These are phyloP conservation scores for Lates calcarifer DNA, from an alignment of 2,113 vertebrate genomes.

Conservation along the genomic window DNA sequence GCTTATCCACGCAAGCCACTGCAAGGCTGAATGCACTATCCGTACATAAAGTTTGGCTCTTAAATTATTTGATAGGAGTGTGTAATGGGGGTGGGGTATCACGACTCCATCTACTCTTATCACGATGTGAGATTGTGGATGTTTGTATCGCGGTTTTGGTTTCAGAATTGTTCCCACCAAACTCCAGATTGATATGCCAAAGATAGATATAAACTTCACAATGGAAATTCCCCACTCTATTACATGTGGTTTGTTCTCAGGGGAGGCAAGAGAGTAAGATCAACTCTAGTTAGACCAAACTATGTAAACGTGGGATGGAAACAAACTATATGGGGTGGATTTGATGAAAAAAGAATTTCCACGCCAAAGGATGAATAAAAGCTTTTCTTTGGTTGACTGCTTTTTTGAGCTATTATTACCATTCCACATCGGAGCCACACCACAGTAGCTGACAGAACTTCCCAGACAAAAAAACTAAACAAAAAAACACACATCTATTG, in stretches of 20 bases:
- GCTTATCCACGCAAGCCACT: constrained; percentile 56
- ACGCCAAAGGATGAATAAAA: constrained; percentile 33
- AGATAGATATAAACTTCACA: constrained; percentile 37
- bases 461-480: background rate
- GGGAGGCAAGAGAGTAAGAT: constrained; percentile 33
- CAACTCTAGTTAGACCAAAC: constrained; percentile 47
- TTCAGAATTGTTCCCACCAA: too few relatives aligned
- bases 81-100: too few relatives aligned
- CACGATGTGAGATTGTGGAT: too few relatives aligned
- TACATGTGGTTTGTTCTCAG: constrained; percentile 58
- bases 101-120: too few relatives aligned
- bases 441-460: constrained; percentile 20
- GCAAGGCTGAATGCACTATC: constrained; percentile 20
- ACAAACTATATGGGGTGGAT: constrained; percentile 22
- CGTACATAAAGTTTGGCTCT: constrained; percentile 19
- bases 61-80: constrained; percentile 10
- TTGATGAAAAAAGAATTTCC: constrained; percentile 36
- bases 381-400: constrained; percentile 48
- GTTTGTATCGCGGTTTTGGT: too few relatives aligned
- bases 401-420: constrained; percentile 46
- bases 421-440: constrained; percentile 25
- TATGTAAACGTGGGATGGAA: constrained; percentile 47
- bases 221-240: constrained; percentile 55
- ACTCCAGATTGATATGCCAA: constrained; percentile 20
- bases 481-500: background rate